Base-by-base conservation (phyloP, 2,888 invertebrate species). In the Pristionchus exspectatus region DNA sequence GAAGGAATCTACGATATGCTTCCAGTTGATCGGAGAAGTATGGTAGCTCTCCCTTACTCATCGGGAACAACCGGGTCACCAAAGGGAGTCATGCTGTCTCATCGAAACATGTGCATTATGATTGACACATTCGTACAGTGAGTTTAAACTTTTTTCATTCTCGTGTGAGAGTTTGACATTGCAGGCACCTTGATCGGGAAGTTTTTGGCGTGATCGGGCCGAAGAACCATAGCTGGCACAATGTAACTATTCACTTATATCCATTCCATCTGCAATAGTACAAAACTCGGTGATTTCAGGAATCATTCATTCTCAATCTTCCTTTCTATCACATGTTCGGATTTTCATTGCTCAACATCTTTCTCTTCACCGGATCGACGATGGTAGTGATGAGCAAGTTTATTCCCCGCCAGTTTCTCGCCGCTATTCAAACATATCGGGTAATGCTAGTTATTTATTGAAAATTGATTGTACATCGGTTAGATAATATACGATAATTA, bases 281-380 rank as follows among this genome's bases (percentile, higher is more conserved):
- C n/a, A n/a, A n/a, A n/a, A n/a, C 14, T 72, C 7, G 27, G 9
- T 7, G 2, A 33, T 38, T 59, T 24, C 69, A 91, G 59, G 94
- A 94, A 90, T 66, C 90, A 74, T 84, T 91, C 7, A 69, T 93
- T 14, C 91, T 93, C 1, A 81, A 94, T 56, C 91, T 95, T 16
- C 94, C 94, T 9, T 93, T 94, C 91, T 94, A 94, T 63, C 94
- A 95, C 90, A 93, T 94, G 66, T 94, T 93, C 90, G 94, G 94
- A 2, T 91, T 94, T 69, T 90, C 92, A 24, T 89, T 92, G 18
- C 90, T 93, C 90, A 83, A 91, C 50, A 90, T 85, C 21, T 27
- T 63, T n/a, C 74, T 93, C n/a, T 44, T 91, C n/a, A 66, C 69
- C 21, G 94, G 94, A 84, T 91, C 91, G 87, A 93, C 94, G 24